A percentile compares a stretch with the other conserved stretches of the same genome.
These are phyloP conservation scores for Spheniscus humboldti DNA, from an alignment of 2,797 vertebrate species.

Conservation along the genomic window DNA sequence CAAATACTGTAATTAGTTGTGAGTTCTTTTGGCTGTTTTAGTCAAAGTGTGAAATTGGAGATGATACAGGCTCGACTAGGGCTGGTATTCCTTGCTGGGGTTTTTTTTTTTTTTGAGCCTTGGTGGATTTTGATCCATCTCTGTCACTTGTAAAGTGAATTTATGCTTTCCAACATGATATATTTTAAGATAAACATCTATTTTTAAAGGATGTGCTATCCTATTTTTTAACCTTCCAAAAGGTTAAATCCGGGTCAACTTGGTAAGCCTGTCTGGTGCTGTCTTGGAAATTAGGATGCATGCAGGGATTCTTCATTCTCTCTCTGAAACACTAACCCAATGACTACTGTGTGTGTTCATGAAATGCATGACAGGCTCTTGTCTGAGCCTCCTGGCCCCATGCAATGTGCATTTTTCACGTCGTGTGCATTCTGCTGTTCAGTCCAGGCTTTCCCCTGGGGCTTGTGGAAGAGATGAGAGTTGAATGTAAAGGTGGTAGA, in stretches of 20 bases:
- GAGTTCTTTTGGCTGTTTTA: not conserved
- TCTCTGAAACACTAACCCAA: not conserved
- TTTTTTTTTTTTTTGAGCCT: not conserved
- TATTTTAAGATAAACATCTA: not conserved
- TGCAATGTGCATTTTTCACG: not conserved
- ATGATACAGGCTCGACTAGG: not conserved
- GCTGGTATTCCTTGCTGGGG: not conserved
- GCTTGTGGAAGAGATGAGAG: not conserved
- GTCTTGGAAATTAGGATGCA: not conserved
- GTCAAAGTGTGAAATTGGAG: not conserved
- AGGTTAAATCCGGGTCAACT: not conserved
- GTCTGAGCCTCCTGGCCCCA: conserved; percentile 33
- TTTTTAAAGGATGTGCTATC: not conserved
- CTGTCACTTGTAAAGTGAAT: not conserved
- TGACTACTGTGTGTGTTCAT: not conserved
- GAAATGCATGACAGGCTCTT: conserved; percentile 18
- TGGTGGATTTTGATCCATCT: not conserved
- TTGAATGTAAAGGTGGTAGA: not conserved
- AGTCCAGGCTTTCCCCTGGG: not conserved
- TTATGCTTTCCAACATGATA: not conserved
- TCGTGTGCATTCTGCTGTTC: not conserved
- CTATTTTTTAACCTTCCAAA: not conserved
- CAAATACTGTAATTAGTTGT: not conserved
- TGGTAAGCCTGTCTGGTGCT: not conserved
- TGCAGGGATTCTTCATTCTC: not conserved